Conservation (phyloP, 2,113 vertebrate genomes). For the Tonatia bakeri region DNA sequence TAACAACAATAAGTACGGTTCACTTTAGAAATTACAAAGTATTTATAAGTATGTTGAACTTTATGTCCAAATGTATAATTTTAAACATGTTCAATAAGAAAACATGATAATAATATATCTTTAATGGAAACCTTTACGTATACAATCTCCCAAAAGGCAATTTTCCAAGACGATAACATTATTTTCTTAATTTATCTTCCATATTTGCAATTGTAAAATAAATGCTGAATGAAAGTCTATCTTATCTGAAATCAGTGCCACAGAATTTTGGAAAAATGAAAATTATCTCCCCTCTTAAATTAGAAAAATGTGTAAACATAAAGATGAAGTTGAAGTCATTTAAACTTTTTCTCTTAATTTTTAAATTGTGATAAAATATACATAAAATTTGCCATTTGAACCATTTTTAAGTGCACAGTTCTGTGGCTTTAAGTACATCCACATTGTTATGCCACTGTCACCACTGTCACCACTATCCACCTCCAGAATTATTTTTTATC, state of each 20-base stretch:
- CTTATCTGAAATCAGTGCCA: slow-evolving; percentile 16
- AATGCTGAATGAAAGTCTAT: neutral
- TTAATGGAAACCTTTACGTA: neutral
- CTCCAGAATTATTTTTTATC: neutral
- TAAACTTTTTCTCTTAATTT: neutral
- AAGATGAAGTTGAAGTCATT: neutral
- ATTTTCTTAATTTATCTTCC: neutral
- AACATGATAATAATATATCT: neutral
- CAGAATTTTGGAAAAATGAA: neutral
- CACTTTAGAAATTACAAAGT: neutral
- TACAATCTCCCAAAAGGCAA: neutral
- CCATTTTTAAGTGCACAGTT: neutral
- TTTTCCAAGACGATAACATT: slow-evolving; percentile 17
- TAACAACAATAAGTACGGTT: neutral
- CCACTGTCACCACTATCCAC: neutral
- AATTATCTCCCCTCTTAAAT: neutral
- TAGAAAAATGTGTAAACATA: neutral
- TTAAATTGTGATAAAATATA: neutral
- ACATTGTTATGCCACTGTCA: neutral
- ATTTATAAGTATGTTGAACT: neutral
- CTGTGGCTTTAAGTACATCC: neutral
- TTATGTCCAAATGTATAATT: neutral
- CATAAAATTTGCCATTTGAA: neutral
- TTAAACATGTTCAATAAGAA: neutral
- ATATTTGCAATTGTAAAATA: slow-evolving; percentile 16